These are phyloP conservation scores for Carterocephalus palaemon DNA, from an alignment of 2,888 invertebrate genomes.

Conservation along the genomic window DNA sequence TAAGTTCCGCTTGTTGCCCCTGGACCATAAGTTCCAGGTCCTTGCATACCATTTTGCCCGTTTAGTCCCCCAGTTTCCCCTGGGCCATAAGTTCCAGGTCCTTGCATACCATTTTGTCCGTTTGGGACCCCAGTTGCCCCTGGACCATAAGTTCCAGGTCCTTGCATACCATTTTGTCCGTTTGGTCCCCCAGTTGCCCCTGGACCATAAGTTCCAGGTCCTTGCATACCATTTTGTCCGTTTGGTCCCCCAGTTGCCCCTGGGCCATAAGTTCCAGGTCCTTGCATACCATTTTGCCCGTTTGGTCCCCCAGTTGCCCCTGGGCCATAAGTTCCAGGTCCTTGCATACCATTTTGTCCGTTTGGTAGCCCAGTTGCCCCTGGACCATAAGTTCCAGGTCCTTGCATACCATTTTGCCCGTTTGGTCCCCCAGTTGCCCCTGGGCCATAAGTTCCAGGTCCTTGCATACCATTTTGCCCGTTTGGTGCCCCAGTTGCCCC, in stretches of 20 bases:
- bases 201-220: constrained; percentile 19
- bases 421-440: too few relatives aligned
- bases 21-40: too few relatives aligned
- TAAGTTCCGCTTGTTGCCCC: too few relatives aligned
- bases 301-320: too few relatives aligned
- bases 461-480: background rate
- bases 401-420: too few relatives aligned
- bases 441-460: too few relatives aligned
- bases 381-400: too few relatives aligned
- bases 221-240: constrained; percentile 12
- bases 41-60: constrained; percentile 18
- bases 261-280: constrained; percentile 16
- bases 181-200: constrained; percentile 23
- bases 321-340: too few relatives aligned
- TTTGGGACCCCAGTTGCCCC: background rate
- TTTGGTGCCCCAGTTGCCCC: background rate
- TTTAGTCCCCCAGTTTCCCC: too few relatives aligned
- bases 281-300: constrained; percentile 9
- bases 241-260: constrained; percentile 5
- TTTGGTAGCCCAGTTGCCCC: constrained; percentile 6
- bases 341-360: constrained; percentile 28
- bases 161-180: background rate
- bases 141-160: too few relatives aligned
- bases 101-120: background rate
- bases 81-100: too few relatives aligned